Evolutionary conservation across 1,140 invertebrate genomes (phyloP), one percentile per base, ranked within the genome.

Genomic region (Agrilus planipennis): DNA sequence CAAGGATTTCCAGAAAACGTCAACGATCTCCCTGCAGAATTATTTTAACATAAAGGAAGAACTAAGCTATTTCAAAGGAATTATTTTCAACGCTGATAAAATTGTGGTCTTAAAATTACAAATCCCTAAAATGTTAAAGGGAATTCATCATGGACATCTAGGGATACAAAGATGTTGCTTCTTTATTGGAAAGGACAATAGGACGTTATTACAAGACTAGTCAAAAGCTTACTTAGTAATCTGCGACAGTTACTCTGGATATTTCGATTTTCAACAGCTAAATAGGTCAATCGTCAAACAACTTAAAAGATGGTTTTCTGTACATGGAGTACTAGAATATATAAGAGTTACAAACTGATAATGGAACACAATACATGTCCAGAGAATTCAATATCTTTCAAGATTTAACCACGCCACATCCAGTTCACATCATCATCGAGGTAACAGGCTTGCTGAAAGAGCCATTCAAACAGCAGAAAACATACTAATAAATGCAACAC

Each of bases 361-460:
- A n/a, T n/a, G n/a, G n/a, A n/a, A n/a, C n/a, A n/a, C n/a, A n/a
- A n/a, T n/a, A n/a, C n/a, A n/a, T n/a, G n/a, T n/a, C n/a, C n/a
- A n/a, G n/a, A n/a, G n/a, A n/a, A n/a, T n/a, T n/a, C n/a, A n/a
- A n/a, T n/a, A n/a, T n/a, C n/a, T n/a, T n/a, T n/a, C n/a, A n/a
- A n/a, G n/a, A n/a, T n/a, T n/a, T n/a, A 25, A n/a, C 16, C 34
- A 36, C 11, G 10, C 18, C 18, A 17, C 3, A n/a, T 17, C 21
- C 11, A 36, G 19, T 22, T 15, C 19, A 36, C 16, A 36, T 15
- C 34, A 36, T 22, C 15, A 11, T 21, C 15, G 16, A 19, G 15
- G 34, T 20, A 36, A 36, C 21, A 20, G 34, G 11, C 21, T 36
- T n/a, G 34, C 34, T 12, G 34, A 36, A 21, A 19, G 34, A 36